phyloP scores from a whole-genome alignment of 2,113 vertebrate genomes.

The Sceloporus undulatus region DNA sequence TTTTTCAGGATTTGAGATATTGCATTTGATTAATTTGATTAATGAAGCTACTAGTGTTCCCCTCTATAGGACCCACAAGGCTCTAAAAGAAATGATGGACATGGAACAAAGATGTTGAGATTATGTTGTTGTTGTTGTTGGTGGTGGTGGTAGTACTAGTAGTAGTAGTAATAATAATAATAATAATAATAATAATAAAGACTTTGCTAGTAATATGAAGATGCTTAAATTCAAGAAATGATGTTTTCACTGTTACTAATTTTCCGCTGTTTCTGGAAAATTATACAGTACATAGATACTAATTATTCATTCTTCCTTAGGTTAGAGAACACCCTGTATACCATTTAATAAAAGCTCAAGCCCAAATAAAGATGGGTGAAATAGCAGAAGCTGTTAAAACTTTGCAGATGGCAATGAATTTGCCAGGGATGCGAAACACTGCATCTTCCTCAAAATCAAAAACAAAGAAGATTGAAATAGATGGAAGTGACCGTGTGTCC shows the following conservation, averaged over 20 bases:
- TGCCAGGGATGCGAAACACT: constrained; percentile 87
- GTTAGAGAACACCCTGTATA: constrained; percentile 93
- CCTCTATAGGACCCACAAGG: too few relatives aligned
- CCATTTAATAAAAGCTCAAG: constrained; percentile 95
- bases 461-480: constrained; percentile 83
- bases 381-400: constrained; percentile 93
- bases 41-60: too few relatives aligned
- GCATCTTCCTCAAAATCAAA: constrained; percentile 83
- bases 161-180: background rate
- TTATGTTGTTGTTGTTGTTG: too few relatives aligned
- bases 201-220: background rate
- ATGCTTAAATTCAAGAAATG: constrained; percentile 3
- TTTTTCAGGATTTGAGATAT: too few relatives aligned
- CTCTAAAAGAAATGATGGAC: too few relatives aligned
- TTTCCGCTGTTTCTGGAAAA: background rate
- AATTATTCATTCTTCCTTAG: constrained; percentile 69
- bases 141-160: background rate
- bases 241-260: background rate
- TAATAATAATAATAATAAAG: background rate
- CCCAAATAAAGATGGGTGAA: constrained; percentile 91
- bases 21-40: too few relatives aligned
- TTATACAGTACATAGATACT: constrained; percentile 29
- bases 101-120: too few relatives aligned
- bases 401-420: constrained; percentile 92
- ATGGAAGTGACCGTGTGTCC: constrained; percentile 86